These are phyloP conservation scores for Indri indri DNA, from an alignment of 2,113 vertebrate species.

Conservation along the genomic window DNA sequence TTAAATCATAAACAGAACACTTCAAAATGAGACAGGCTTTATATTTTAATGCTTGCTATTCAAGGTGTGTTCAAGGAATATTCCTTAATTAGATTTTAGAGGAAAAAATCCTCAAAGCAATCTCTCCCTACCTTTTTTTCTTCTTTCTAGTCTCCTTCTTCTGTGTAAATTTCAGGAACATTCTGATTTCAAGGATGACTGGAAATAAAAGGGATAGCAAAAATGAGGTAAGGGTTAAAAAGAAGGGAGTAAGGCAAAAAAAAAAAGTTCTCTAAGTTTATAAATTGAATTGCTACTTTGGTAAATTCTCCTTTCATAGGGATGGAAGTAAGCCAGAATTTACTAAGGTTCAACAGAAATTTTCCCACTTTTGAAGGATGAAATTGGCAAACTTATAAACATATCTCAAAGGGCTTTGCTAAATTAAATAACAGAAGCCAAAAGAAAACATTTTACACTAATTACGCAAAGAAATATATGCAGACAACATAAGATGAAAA, in stretches of 20 bases:
- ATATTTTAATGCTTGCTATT: neutral
- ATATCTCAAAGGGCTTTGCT: neutral
- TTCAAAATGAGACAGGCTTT: neutral
- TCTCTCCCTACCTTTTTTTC: neutral
- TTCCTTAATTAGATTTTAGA: neutral
- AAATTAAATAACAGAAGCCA: conserved; percentile 48
- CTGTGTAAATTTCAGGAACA: neutral
- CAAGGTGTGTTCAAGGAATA: neutral
- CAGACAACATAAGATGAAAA: neutral
- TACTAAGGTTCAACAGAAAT: conserved; percentile 17
- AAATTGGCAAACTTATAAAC: neutral
- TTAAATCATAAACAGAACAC: neutral
- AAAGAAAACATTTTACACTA: conserved; percentile 55
- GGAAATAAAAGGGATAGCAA: neutral
- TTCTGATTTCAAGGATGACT: neutral
- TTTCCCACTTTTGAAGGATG: neutral
- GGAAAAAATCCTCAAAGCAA: neutral
- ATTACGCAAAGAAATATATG: conserved; percentile 30
- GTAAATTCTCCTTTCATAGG: neutral
- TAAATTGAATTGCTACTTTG: neutral
- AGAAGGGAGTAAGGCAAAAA: neutral
- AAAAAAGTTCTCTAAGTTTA: neutral
- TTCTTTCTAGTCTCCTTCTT: neutral
- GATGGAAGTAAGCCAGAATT: conserved; percentile 22
- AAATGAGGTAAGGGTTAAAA: neutral